Evolutionary conservation across 2,888 invertebrate species (phyloP).

Genomic region (Dryadula phaetusa): DNA sequence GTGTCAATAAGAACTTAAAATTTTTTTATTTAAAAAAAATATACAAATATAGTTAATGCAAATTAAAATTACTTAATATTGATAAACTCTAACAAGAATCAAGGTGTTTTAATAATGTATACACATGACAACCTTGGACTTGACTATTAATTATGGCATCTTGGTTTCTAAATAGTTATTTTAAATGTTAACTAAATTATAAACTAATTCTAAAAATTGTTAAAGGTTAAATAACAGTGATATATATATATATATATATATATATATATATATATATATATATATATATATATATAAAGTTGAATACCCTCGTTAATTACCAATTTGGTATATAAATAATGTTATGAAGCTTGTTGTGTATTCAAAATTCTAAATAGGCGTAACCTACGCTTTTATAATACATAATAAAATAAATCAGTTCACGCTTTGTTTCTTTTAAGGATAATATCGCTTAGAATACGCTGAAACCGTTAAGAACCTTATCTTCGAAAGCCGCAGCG

Average conservation of each 20-base stretch:
- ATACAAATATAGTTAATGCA: neutral
- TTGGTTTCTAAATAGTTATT: neutral
- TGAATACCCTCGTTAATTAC: conserved; percentile 8
- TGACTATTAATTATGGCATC: conserved; percentile 24
- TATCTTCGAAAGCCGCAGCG: neutral
- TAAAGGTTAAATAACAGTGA: conserved; percentile 28
- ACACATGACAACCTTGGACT: conserved; percentile 23
- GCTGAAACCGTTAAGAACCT: conserved; percentile 1
- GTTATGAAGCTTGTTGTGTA: conserved; percentile 28
- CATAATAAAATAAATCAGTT: neutral
- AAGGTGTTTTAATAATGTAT: conserved; percentile 6
- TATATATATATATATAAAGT: too few species aligned
- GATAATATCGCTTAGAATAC: conserved; percentile 13
- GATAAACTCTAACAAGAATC: conserved; percentile 9
- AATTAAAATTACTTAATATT: conserved; percentile 2
- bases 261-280: too few species aligned
- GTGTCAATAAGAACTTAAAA: neutral
- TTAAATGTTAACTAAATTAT: conserved; percentile 20
- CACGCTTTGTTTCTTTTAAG: neutral
- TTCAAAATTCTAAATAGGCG: conserved; percentile 22
- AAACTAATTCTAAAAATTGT: conserved; percentile 25
- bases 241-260: conserved; percentile 30
- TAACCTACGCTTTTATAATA: conserved; percentile 7
- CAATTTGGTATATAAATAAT: conserved; percentile 1
- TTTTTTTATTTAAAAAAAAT: too few species aligned